Conservation (phyloP, 2,888 invertebrate genomes). For the Luperina testacea region DNA sequence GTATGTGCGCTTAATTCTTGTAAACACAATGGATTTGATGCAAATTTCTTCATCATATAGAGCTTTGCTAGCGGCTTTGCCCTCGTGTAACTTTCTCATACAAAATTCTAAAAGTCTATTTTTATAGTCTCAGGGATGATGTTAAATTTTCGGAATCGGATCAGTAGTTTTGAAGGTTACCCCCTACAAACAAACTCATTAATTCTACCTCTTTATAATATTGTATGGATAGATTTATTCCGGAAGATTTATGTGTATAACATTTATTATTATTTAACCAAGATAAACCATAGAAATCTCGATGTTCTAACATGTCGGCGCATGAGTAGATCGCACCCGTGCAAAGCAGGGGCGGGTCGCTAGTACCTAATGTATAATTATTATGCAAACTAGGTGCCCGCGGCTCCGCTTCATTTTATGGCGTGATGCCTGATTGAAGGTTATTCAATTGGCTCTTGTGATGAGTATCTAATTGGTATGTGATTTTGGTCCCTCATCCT, state of each 20-base stretch:
- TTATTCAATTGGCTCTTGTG: conserved; percentile 59
- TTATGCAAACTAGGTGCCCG: conserved; percentile 64
- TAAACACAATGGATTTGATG: not conserved
- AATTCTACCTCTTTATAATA: not conserved
- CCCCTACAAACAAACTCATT: not conserved
- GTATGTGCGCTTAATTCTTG: not conserved
- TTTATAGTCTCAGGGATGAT: not conserved
- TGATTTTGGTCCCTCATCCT: conserved; percentile 32
- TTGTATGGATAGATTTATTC: not conserved
- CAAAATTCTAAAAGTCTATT: not conserved
- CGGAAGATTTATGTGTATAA: not conserved
- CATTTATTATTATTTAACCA: not conserved
- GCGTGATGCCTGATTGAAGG: conserved; percentile 54
- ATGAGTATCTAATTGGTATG: conserved; percentile 53
- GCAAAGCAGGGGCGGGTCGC: conserved; percentile 3
- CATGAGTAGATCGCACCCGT: not conserved
- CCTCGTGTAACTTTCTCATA: not conserved
- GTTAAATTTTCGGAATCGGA: not conserved
- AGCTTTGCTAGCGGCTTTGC: not conserved
- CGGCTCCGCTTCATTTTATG: conserved; percentile 60
- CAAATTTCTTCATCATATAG: too few relatives aligned
- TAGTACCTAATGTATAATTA: conserved; percentile 58
- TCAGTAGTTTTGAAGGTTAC: not conserved
- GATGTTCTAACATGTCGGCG: not conserved
- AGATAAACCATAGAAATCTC: not conserved